Evolutionary conservation across 2,797 vertebrate species (phyloP), one percentile per base, ranked within the genome.

Genomic region (Sphaeramia orbicularis): DNA sequence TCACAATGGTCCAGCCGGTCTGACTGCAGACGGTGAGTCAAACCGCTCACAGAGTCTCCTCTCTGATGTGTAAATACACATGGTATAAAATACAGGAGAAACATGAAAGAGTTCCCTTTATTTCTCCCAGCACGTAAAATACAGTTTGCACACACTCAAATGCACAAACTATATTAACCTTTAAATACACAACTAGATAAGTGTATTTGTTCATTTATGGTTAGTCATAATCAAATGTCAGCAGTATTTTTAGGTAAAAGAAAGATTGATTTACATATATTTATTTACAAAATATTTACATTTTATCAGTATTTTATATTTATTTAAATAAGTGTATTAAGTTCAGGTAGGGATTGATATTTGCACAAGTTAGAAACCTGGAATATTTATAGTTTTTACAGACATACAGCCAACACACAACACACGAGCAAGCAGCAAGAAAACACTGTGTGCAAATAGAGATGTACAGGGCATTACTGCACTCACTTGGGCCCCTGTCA

Each of bases 401-500:
- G 50, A 57, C 12, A 2, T 55, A 11, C 13, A 12, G 32, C 7
- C 43, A 16, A 65, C 70, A 74, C 49, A 21, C 71, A 81, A 48
- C 68, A 52, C 43, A 52, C 43, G 19, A 53, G 71, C 71, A 53
- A 55, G 75, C 68, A 14, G 68, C 76, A 80, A 58, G 71, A 62
- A 76, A 86, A 82, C 47, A 38, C 59, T 27, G 44, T 82, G 70
- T 57, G 37, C 78, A 93, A 92, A 93, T 91, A 64, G 86, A 93
- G 91, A 92, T 72, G 85, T 87, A 90, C 87, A 91, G 88, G 75
- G 19, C 83, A 88, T 89, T 89, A 89, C 89, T 55, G 73, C 64
- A 43, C 80, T 89, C 88, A 91, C 91, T 83, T 78, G 78, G 85
- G 77, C 74, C 76, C 81, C 89, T 92, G 92, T 94, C 93, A 91